phyloP scores from a whole-genome alignment of 1,140 invertebrate species.

The Drosophila micromelanica region DNA sequence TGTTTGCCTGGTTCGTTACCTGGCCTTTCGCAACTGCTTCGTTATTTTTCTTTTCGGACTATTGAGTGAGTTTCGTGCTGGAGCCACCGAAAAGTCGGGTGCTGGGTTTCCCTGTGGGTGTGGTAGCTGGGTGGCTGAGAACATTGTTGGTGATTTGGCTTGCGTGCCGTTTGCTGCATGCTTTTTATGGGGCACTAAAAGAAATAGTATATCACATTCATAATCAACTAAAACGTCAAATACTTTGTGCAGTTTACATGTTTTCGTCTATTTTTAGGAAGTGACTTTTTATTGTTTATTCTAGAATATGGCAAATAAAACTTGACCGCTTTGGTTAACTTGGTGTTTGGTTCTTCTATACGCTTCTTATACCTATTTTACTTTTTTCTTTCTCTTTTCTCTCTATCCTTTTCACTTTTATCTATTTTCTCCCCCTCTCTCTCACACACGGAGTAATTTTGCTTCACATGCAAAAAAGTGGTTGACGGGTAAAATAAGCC shows the following conservation, averaged over 20 bases:
- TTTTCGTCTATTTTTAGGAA: no score
- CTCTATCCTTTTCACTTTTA: no score
- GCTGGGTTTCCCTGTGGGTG: slow-evolving; percentile 6
- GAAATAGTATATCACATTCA: slow-evolving; percentile 53
- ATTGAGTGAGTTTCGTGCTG: slow-evolving; percentile 69
- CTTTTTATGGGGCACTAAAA: slow-evolving; percentile 66
- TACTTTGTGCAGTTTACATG: slow-evolving; percentile 29
- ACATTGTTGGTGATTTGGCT: slow-evolving; percentile 24
- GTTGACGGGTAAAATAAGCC: no score
- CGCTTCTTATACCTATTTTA: no score
- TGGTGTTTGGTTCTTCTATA: no score
- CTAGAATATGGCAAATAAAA: no score
- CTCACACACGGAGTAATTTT: no score
- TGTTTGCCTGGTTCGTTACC: slow-evolving; percentile 56
- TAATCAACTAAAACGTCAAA: slow-evolving; percentile 45
- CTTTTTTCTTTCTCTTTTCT: no score
- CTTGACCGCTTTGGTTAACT: no score
- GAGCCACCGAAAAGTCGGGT: background rate
- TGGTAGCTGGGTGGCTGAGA: slow-evolving; percentile 35
- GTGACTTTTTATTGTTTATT: no score
- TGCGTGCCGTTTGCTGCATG: slow-evolving; percentile 64
- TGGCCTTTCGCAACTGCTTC: slow-evolving; percentile 47
- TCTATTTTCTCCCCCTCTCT: no score
- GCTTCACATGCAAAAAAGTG: no score
- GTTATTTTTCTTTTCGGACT: slow-evolving; percentile 56